Percentiles rank a stretch among this genome's conserved stretches.
Conservation (phyloP, 2,113 vertebrate species). For the Passer domesticus region DNA sequence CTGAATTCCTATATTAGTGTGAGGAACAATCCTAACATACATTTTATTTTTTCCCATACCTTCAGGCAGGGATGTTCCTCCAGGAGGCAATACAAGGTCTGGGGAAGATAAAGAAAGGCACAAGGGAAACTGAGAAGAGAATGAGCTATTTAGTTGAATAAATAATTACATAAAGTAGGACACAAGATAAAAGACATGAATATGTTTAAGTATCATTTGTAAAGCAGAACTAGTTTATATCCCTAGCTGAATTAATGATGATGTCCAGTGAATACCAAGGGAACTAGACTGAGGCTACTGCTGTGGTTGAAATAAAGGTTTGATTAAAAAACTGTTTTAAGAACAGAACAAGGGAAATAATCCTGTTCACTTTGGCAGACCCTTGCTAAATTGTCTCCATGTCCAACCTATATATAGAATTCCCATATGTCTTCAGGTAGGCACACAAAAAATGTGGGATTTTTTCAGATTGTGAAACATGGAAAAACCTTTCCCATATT, state of each 20-base stretch:
- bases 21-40: neutral
- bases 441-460: neutral
- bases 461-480: neutral
- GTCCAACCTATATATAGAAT: neutral
- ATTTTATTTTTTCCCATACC: neutral
- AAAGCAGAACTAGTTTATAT: neutral
- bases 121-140: neutral
- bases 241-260: neutral
- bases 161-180: constrained; percentile 28
- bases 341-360: neutral
- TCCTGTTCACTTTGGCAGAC: neutral
- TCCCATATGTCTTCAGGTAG: neutral
- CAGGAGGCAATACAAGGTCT: neutral
- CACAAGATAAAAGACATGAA: neutral
- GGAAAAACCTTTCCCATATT: neutral
- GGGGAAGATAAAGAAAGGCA: neutral
- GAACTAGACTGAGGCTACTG: neutral
- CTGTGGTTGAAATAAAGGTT: neutral
- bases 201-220: neutral
- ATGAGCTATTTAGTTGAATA: neutral
- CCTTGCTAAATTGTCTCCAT: neutral
- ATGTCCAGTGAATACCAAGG: neutral
- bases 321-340: neutral
- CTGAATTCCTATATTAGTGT: neutral
- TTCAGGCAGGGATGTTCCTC: neutral